Conservation (phyloP, 1,140 invertebrate genomes). For the Lepidurus apus region DNA sequence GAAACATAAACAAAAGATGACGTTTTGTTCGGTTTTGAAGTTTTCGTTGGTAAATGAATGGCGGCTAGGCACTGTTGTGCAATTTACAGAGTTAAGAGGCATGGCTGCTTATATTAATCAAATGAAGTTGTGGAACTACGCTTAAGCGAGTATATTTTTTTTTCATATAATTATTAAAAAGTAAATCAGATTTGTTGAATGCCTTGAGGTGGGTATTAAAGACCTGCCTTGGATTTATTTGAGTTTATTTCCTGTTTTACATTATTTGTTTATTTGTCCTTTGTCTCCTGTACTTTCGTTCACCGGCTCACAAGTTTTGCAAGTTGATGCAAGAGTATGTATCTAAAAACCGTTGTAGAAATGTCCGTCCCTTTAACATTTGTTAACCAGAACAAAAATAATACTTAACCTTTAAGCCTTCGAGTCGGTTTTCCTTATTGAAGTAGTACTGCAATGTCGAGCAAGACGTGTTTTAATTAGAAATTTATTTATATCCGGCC, state of each 20-base stretch:
- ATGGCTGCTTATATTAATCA: slow-evolving; percentile 14
- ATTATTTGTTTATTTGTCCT: not conserved
- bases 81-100: slow-evolving; percentile 8
- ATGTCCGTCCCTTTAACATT: slow-evolving; percentile 10
- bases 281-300: not conserved
- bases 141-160: not conserved
- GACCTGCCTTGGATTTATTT: not conserved
- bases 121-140: slow-evolving; percentile 19
- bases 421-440: not conserved
- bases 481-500: too few species aligned
- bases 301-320: not conserved
- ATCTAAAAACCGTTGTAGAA: slow-evolving; percentile 14
- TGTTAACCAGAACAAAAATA: slow-evolving; percentile 14
- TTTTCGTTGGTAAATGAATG: slow-evolving; percentile 4
- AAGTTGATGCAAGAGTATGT: not conserved
- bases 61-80: slow-evolving; percentile 7
- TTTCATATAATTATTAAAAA: not conserved
- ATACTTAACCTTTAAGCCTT: slow-evolving; percentile 12
- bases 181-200: slow-evolving; percentile 7
- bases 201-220: not conserved
- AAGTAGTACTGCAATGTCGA: not conserved
- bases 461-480: too few species aligned
- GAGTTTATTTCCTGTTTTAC: not conserved
- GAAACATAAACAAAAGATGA: not conserved
- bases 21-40: not conserved